Evolutionary conservation across 2,888 invertebrate genomes (phyloP).

Genomic region (Blastobasis adustella): DNA sequence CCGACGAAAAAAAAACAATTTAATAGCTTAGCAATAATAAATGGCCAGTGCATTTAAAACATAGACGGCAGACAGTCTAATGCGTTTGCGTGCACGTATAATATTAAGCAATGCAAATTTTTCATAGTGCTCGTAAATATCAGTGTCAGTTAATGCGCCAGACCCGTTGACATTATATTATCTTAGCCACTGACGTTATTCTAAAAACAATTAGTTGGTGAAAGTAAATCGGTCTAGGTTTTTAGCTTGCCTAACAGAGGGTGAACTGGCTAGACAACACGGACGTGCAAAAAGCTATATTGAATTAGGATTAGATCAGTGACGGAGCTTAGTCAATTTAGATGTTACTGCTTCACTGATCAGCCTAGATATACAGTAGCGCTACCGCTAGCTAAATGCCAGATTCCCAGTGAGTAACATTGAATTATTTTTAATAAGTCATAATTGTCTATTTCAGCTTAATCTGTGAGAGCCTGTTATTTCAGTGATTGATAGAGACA

Average conservation of each 20-base stretch:
- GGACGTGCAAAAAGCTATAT: constrained; percentile 59
- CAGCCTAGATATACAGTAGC: constrained; percentile 19
- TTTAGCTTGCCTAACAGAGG: constrained; percentile 39
- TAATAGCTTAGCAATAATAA: constrained; percentile 4
- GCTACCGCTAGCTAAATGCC: constrained; percentile 60
- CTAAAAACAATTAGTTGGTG: constrained; percentile 56
- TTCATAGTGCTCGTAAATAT: constrained; percentile 37
- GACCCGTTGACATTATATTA: constrained; percentile 65
- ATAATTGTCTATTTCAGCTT: constrained; percentile 15
- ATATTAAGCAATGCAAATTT: constrained; percentile 17
- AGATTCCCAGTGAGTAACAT: constrained; percentile 63
- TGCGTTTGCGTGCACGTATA: constrained; percentile 33
- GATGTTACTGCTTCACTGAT: constrained; percentile 67
- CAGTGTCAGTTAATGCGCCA: constrained; percentile 36
- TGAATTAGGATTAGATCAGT: constrained; percentile 67
- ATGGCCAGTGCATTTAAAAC: constrained; percentile 32
- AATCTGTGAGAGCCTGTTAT: constrained; percentile 6
- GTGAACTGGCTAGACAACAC: constrained; percentile 32
- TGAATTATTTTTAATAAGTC: constrained; percentile 11
- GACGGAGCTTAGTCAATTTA: constrained; percentile 66
- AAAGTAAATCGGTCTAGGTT: constrained; percentile 49
- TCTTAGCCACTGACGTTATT: constrained; percentile 45
- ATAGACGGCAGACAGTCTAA: constrained; percentile 47
- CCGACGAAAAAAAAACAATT: neutral
- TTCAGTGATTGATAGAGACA: neutral